phyloP scores from a whole-genome alignment of 2,888 invertebrate species.

The Cyclophora punctaria region DNA sequence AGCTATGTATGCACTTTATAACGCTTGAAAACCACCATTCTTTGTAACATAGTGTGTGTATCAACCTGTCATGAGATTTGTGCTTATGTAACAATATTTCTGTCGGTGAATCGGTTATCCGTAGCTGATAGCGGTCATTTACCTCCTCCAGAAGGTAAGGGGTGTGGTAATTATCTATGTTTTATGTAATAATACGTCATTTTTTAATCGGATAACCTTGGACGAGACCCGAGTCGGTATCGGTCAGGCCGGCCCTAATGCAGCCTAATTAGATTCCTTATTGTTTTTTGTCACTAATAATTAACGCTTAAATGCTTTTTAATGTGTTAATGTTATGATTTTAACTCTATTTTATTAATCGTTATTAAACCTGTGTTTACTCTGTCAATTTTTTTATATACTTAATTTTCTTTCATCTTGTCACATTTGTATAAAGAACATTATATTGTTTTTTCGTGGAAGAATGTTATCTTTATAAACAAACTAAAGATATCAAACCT shows the following conservation, averaged over 20 bases:
- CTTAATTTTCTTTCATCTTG: too few relatives aligned
- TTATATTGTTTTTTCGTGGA: too few relatives aligned
- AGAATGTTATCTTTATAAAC: too few relatives aligned
- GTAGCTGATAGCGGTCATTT: slow-evolving; percentile 53
- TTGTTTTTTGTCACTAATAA: not conserved
- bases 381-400: too few relatives aligned
- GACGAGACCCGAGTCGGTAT: slow-evolving; percentile 5
- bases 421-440: too few relatives aligned
- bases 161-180: slow-evolving; percentile 31
- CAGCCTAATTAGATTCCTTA: slow-evolving; percentile 12
- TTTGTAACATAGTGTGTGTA: slow-evolving; percentile 33
- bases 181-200: slow-evolving; percentile 12
- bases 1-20: slow-evolving; percentile 34
- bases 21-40: slow-evolving; percentile 24
- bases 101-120: slow-evolving; percentile 48
- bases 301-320: not conserved
- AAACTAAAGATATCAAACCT: too few relatives aligned
- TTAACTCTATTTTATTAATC: too few relatives aligned
- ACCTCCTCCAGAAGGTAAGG: slow-evolving; percentile 59
- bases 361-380: too few relatives aligned
- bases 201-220: slow-evolving; percentile 43
- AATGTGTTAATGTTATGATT: too few relatives aligned
- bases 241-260: slow-evolving; percentile 24
- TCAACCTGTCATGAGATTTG: slow-evolving; percentile 59
- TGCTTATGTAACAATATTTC: slow-evolving; percentile 67